phyloP scores from a whole-genome alignment of 1,140 invertebrate species.

The Apis dorsata region DNA sequence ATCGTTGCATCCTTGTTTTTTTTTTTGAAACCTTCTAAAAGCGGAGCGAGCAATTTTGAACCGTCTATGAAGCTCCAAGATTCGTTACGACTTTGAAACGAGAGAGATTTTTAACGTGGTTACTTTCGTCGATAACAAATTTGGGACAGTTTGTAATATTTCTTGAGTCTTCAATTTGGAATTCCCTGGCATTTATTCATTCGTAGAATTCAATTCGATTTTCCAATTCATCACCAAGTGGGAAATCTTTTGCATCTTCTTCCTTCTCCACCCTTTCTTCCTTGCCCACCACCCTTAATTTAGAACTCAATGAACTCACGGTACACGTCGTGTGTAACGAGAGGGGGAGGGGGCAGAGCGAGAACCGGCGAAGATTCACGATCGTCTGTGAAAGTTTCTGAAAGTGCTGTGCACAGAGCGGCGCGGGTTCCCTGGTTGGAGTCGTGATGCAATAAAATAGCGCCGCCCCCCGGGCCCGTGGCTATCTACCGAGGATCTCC shows the following conservation, averaged over 20 bases:
- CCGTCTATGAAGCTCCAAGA: no score
- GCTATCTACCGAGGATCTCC: conserved; percentile 76
- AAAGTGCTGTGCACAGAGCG: conserved; percentile 52
- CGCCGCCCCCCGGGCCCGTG: conserved; percentile 77
- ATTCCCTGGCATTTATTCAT: no score
- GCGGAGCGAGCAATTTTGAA: not conserved
- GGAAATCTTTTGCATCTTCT: no score
- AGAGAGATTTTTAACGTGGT: not conserved
- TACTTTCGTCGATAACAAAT: no score
- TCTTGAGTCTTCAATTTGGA: no score
- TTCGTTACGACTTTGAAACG: not conserved
- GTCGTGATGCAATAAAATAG: conserved; percentile 80
- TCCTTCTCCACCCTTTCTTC: no score
- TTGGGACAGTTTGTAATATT: no score
- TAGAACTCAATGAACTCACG: not conserved
- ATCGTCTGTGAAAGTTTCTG: conserved; percentile 56
- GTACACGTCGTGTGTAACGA: no score
- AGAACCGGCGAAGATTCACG: conserved; percentile 54
- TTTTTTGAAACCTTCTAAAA: not conserved
- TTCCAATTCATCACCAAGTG: not conserved
- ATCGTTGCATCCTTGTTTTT: not conserved
- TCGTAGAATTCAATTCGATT: no score
- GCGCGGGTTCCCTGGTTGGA: conserved; percentile 41
- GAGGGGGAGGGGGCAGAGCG: not conserved
- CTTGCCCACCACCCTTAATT: not conserved